Base-by-base conservation (phyloP, 2,113 vertebrate species). In the Neogobius melanostomus region DNA sequence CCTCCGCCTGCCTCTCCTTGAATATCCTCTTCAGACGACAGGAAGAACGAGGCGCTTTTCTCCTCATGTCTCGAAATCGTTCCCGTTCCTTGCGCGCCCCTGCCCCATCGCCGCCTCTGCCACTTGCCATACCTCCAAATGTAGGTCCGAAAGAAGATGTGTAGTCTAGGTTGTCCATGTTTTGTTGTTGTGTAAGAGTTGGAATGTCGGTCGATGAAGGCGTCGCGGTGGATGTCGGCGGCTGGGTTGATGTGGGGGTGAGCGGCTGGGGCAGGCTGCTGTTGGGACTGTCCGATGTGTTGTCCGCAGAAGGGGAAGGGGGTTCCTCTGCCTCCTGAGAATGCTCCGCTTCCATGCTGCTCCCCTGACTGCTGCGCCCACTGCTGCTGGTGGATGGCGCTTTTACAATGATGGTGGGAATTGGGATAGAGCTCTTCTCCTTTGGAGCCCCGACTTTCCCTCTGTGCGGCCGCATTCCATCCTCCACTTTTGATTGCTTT, bases 301-400 rank as follows among this genome's bases (percentile, higher is more conserved):
- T 74, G 1, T 83, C 87, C 51, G 57, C 67, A 72, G 77, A 66
- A 69, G 70, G 82, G 64, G 80, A 65, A 67, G 70, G 83, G 69
- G 80, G 66, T 21, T 80, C 92, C 45, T 82, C 93, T 36, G 47
- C 83, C 63, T 90, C 93, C 10, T 81, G 78, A 1, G 79, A 56
- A 0, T 76, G 76, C 84, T 95, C 91, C 0, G 94, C 92, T 75
- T 97, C 96, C 83, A 95, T 91, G 81, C 96, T 97, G 89, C 95
- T 97, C 14, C 95, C 95, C 86, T 95, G 96, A 86, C 96, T 97
- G 87, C 95, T 97, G 50, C 94, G 93, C 50, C 95, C 96, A 48
- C 95, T 96, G 90, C 96, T 97, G 85, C 96, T 97, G 76, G 96
- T 97, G 74, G 96, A 97, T 9, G 96, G 96, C 0, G 95, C 96